Percentiles rank a stretch among this genome's conserved stretches.
Conservation (phyloP, 2,113 vertebrate genomes). For the Cinclus cinclus region DNA sequence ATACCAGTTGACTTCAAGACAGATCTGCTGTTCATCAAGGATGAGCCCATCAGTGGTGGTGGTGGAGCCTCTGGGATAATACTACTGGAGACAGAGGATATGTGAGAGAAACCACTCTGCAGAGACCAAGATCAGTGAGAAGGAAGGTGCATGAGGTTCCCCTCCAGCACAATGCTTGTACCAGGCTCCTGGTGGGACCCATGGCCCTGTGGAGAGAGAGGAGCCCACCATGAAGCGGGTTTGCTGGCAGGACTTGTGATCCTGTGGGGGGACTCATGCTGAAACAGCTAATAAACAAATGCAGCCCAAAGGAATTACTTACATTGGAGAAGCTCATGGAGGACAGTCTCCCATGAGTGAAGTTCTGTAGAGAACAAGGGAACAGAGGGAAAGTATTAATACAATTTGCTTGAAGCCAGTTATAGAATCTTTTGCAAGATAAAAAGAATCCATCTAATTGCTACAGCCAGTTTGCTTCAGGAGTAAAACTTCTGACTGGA, state of each 20-base stretch:
- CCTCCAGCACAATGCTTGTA: accelerated
- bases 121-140: neutral
- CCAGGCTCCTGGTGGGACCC: neutral
- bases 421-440: neutral
- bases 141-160: neutral
- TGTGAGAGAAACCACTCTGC: neutral
- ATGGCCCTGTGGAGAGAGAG: neutral
- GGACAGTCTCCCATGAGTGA: accelerated
- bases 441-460: neutral
- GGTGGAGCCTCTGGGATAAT: neutral
- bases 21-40: too few species aligned
- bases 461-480: neutral
- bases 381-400: neutral
- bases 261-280: accelerated
- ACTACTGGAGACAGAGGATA: neutral
- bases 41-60: neutral
- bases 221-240: neutral
- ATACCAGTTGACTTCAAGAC: neutral
- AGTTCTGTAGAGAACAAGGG: neutral
- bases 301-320: neutral
- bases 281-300: neutral
- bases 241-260: neutral
- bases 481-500: neutral
- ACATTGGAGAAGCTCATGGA: neutral
- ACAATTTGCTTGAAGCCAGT: neutral